Evolutionary conservation across 2,797 vertebrate species (phyloP), one percentile per base, ranked within the genome.

Genomic region (Phyllotis vaccarum): DNA sequence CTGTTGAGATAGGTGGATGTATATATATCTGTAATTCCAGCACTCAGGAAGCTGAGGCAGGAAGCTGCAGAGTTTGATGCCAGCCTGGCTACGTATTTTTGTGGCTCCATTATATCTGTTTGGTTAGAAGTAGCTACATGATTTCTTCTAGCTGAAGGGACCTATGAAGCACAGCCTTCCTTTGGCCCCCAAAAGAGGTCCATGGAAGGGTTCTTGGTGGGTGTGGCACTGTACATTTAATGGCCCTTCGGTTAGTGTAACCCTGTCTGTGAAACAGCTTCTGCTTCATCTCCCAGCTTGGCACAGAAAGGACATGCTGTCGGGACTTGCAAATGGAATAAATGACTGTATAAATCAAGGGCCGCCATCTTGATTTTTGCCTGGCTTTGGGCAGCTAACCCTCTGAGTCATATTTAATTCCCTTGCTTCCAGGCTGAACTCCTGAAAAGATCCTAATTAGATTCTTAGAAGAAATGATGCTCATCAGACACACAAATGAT

Each of bases 381-480:
- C 89, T 70, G 95, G 90, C 96, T 94, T 89, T 91, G 90, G 86
- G 81, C 96, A 72, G 74, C 56, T 54, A 64, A 49, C 60, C 2
- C n/a, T 94, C 91, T 96, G 96, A 97, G 94, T 97, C 95, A 96
- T 74, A 81, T 43, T 94, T 96, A 95, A 97, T 97, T 96, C 94
- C 82, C 88, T 90, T 3, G 60, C 93, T 96, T 90, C 90, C 82
- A 79, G 92, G 94, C 97, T 91, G 95, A 96, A 94, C 94, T 94
- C 95, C 97, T 87, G 94, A 96, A 94, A 97, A 96, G 93, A 90
- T 70, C 91, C 91, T 97, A 97, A 97, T 97, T 97, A 97, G 97
- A 97, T 97, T 97, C 95, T 95, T 97, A 94, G 95, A 95, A 97
- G 97, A 97, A 96, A 96, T 91, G 94, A 96, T 96, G 79, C 72